Conservation (phyloP, 2,888 invertebrate species). For the Drosophila nigritarsus region DNA sequence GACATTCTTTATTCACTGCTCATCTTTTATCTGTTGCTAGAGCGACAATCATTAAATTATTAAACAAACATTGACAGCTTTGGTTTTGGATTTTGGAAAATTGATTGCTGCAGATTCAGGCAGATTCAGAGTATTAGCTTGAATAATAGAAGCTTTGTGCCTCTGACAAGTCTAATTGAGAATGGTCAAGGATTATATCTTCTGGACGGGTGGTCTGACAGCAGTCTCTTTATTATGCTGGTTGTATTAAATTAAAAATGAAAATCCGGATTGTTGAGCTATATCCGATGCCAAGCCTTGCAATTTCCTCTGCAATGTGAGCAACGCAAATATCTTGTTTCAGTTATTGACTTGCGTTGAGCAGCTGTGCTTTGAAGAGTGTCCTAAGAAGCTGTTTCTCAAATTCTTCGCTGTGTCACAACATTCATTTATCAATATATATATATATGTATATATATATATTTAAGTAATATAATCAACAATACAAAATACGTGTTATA, state of each 20-base stretch:
- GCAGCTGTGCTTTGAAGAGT: not conserved
- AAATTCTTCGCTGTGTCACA: not conserved
- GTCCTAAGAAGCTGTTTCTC: not conserved
- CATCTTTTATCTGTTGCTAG: not conserved
- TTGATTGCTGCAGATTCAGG: not conserved
- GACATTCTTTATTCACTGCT: not conserved
- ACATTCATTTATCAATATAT: not conserved
- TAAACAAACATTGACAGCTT: not conserved
- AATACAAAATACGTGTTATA: not conserved
- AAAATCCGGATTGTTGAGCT: not conserved
- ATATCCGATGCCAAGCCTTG: not conserved
- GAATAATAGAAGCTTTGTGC: not conserved
- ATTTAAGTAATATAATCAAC: not conserved
- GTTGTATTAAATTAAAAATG: not conserved
- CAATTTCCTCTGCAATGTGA: not conserved
- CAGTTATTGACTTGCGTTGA: not conserved
- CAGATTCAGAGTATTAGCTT: not conserved
- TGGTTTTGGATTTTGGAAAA: not conserved
- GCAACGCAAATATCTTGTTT: no score
- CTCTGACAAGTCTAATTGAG: not conserved
- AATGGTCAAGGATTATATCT: not conserved
- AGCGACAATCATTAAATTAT: not conserved
- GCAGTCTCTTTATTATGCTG: no score
- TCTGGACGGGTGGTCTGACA: not conserved
- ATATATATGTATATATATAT: no score